Conservation (phyloP, 2,797 vertebrate species). For the Neomorphus geoffroyi region DNA sequence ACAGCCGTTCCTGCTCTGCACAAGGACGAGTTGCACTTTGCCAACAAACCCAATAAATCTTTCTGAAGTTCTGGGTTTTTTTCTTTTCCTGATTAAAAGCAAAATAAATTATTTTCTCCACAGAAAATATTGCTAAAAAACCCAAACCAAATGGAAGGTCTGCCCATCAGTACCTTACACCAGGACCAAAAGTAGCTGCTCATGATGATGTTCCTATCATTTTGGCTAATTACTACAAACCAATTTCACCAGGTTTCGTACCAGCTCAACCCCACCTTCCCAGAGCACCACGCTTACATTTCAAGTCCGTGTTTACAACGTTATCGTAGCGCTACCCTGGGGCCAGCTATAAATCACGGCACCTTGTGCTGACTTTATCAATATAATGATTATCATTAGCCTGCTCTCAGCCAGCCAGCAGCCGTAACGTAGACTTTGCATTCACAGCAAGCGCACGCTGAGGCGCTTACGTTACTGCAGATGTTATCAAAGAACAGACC, state of each 20-base stretch:
- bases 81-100: background rate
- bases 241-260: background rate
- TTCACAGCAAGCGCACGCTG: background rate
- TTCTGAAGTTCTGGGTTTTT: background rate
- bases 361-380: background rate
- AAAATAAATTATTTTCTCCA: background rate
- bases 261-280: fast-evolving
- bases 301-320: background rate
- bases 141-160: background rate
- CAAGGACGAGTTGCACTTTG: background rate
- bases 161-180: background rate
- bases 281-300: background rate
- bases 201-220: fast-evolving
- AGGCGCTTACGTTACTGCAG: background rate
- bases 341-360: background rate
- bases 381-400: background rate
- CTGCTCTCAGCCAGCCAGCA: background rate
- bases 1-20: fast-evolving
- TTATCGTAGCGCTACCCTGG: background rate
- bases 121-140: background rate
- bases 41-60: background rate
- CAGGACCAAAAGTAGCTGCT: background rate
- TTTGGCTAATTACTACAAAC: background rate
- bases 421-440: background rate
- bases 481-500: conserved; percentile 39